Percentiles rank a stretch among this genome's conserved stretches.
phyloP scores from a whole-genome alignment of 2,888 invertebrate genomes.

The Synanthedon myopaeformis region DNA sequence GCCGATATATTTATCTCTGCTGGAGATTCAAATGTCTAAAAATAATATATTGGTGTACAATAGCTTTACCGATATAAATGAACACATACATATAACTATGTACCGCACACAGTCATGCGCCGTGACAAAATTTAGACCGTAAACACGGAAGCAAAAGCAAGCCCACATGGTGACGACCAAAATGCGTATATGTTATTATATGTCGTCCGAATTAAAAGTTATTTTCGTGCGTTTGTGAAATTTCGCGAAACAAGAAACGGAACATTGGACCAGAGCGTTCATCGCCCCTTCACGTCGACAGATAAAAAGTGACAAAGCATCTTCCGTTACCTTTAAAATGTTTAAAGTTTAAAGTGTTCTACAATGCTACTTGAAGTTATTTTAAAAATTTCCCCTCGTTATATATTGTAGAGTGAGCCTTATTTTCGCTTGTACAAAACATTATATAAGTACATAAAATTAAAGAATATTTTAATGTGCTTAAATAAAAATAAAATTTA shows the following conservation, averaged over 20 bases:
- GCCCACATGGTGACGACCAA: slow-evolving; percentile 5
- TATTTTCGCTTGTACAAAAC: too few species aligned
- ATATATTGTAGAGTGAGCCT: too few species aligned
- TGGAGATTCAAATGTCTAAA: not conserved
- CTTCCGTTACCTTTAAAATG: not conserved
- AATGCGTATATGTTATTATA: slow-evolving; percentile 2
- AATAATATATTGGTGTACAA: too few species aligned
- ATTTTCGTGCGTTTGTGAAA: slow-evolving; percentile 32
- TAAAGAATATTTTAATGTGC: too few species aligned
- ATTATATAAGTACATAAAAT: too few species aligned
- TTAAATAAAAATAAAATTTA: too few species aligned
- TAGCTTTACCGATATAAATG: too few species aligned
- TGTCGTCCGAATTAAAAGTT: slow-evolving; percentile 19
- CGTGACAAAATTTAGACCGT: slow-evolving; percentile 11
- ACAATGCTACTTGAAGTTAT: too few species aligned
- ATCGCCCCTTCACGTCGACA: slow-evolving; percentile 12
- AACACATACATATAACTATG: too few species aligned
- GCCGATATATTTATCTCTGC: too few species aligned
- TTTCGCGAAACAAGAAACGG: slow-evolving; percentile 21
- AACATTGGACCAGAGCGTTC: slow-evolving; percentile 26
- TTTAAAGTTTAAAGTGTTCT: too few species aligned
- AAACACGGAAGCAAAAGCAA: slow-evolving; percentile 18
- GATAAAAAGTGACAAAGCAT: not conserved
- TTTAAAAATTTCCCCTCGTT: too few species aligned
- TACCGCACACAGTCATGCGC: slow-evolving; percentile 4